phyloP scores from a whole-genome alignment of 2,113 vertebrate species.

The Gobio gobio region DNA sequence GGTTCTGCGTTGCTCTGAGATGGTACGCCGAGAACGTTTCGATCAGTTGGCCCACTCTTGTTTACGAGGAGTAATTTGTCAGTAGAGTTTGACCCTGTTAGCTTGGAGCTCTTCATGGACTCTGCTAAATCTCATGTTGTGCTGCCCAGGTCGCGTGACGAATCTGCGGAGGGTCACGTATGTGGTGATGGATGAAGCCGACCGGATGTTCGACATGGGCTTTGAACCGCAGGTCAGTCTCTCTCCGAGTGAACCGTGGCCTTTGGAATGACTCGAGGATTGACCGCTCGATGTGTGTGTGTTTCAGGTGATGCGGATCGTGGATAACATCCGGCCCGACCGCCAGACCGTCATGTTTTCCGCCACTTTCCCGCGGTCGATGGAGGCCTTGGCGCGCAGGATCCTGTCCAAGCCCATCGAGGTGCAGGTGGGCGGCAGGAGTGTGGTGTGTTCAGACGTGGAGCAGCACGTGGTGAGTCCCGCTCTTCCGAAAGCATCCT shows the following conservation, averaged over 20 bases:
- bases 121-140: not conserved
- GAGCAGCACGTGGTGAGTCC: constrained; percentile 91
- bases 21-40: constrained; percentile 87
- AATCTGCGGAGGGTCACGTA: constrained; percentile 94
- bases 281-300: not conserved
- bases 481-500: too few relatives aligned
- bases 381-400: constrained; percentile 95
- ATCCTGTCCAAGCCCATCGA: constrained; percentile 94
- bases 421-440: constrained; percentile 96
- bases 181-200: constrained; percentile 96
- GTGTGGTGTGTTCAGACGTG: constrained; percentile 96
- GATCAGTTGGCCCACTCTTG: not conserved
- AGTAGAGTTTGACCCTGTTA: constrained; percentile 7
- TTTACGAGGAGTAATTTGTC: not conserved
- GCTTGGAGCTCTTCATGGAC: not conserved
- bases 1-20: constrained; percentile 90
- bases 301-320: constrained; percentile 94
- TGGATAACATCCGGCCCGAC: constrained; percentile 96
- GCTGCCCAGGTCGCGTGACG: constrained; percentile 89
- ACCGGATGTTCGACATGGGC: constrained; percentile 99
- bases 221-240: constrained; percentile 94
- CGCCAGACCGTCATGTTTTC: constrained; percentile 99
- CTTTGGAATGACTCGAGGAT: too few relatives aligned
- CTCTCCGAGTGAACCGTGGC: not conserved
- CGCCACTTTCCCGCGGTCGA: constrained; percentile 95